Base-by-base conservation (phyloP, 2,113 vertebrate species). In the Scalopus aquaticus region DNA sequence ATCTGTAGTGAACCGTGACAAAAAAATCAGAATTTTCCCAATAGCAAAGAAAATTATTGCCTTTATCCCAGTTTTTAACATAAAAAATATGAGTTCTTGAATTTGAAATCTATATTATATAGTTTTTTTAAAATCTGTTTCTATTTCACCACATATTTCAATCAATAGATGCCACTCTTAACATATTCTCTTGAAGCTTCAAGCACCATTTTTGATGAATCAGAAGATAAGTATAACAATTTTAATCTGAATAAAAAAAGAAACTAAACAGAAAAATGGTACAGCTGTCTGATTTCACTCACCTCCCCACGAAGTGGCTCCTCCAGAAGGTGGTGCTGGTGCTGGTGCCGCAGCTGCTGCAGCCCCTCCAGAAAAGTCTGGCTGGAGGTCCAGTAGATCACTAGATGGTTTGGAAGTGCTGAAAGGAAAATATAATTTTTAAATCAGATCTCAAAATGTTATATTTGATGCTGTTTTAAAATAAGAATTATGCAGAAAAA, bases 331-430 rank as follows among this genome's bases (percentile, higher is more conserved):
- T 26, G 99, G 96, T 96, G 73, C 9, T 22, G 96, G 77, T 49
- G 96, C 90, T 49, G 97, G 82, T 6, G 97, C 90, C 15, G 98
- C 97, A 20, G 99, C 97, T 0, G 98, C 97, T 2, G 98, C 97
- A 10, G 98, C 98, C 32, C 97, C 98, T 96, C 98, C 30, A 97
- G 98, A 96, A 97, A 99, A 98, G 98, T 99, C 97, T 98, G 98
- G 99, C 92, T 99, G 99, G 96, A 99, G 98, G 95, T 99, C 99
- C 98, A 99, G 98, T 97, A 99, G 99, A 97, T 99, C 99, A 93
- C 99, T 99, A 62, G 95, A 98, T n/a, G 97, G 95, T 95, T 99
- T 99, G 64, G 98, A 97, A 96, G 98, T 96, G 76, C 99, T 99
- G 26, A 24, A 82, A 93, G 56, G n/a, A 69, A 92, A 89, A 17